A percentile compares a stretch with the other conserved stretches of the same genome.
Evolutionary conservation across 2,113 vertebrate species (phyloP).

Genomic region (Brachyhypopomus occidentalis): DNA sequence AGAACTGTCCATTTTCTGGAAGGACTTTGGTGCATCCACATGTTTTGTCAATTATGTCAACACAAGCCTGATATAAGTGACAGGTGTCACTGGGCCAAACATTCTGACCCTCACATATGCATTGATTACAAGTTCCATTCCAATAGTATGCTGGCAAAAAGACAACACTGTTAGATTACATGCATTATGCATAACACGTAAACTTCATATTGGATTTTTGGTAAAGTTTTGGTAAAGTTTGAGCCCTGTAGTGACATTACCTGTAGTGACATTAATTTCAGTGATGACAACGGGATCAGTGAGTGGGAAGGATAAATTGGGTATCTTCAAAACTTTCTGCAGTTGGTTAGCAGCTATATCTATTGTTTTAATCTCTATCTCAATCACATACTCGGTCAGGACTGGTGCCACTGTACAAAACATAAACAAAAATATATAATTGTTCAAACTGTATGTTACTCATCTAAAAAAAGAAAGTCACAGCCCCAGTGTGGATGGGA

Average conservation of each 20-base stretch:
- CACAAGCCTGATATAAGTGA: constrained; percentile 34
- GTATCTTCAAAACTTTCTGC: too few species aligned
- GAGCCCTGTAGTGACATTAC: not conserved
- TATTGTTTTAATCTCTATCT: too few species aligned
- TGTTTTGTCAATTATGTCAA: not conserved
- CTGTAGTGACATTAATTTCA: not conserved
- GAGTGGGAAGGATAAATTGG: not conserved
- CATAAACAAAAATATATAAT: too few species aligned
- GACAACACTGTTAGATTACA: not conserved
- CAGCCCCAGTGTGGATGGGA: too few species aligned
- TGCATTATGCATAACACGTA: not conserved
- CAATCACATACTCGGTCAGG: too few species aligned
- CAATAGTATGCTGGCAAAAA: constrained; percentile 39
- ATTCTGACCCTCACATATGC: constrained; percentile 45
- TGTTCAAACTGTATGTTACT: too few species aligned
- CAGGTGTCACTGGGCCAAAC: constrained; percentile 47
- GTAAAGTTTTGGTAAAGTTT: too few species aligned
- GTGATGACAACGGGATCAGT: not conserved
- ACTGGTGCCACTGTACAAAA: too few species aligned
- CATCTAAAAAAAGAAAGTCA: too few species aligned
- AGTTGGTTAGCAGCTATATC: too few species aligned
- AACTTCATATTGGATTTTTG: not conserved
- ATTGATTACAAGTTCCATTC: constrained; percentile 29
- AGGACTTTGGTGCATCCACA: constrained; percentile 50
- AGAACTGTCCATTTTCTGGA: constrained; percentile 38